Conservation (phyloP, 1,140 invertebrate species). For the Mycetomoellerius zeteki region DNA sequence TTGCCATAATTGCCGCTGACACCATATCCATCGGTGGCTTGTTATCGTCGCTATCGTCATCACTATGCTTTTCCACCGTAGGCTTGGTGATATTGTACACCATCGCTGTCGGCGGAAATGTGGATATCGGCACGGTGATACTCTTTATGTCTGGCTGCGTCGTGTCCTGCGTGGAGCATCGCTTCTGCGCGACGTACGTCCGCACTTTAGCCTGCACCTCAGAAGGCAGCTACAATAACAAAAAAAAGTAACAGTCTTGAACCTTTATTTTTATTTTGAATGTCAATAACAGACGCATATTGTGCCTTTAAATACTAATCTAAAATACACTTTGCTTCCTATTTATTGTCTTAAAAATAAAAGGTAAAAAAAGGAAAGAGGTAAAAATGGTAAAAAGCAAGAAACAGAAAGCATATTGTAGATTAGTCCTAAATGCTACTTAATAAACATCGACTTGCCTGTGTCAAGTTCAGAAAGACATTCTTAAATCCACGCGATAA, state of each 20-base stretch:
- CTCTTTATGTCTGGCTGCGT: slow-evolving; percentile 89
- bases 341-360: too few species aligned
- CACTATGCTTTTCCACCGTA: slow-evolving; percentile 78
- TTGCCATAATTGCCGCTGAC: slow-evolving; percentile 96
- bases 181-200: slow-evolving; percentile 91
- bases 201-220: slow-evolving; percentile 96
- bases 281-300: background rate
- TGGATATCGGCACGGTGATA: slow-evolving; percentile 93
- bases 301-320: background rate
- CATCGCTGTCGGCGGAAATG: slow-evolving; percentile 96
- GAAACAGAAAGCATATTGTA: too few species aligned
- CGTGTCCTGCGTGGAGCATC: slow-evolving; percentile 85
- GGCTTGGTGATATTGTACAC: slow-evolving; percentile 91
- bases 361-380: too few species aligned
- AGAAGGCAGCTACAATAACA: slow-evolving; percentile 92
- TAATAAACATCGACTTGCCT: background rate
- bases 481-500: background rate
- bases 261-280: background rate
- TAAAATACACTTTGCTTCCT: background rate
- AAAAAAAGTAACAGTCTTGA: slow-evolving; percentile 58
- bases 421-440: background rate
- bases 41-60: slow-evolving; percentile 87
- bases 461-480: background rate
- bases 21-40: slow-evolving; percentile 91
- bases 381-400: too few species aligned